Percentiles rank a stretch among this genome's conserved stretches.
phyloP scores from a whole-genome alignment of 2,797 vertebrate genomes.

The Sciurus vulgaris region DNA sequence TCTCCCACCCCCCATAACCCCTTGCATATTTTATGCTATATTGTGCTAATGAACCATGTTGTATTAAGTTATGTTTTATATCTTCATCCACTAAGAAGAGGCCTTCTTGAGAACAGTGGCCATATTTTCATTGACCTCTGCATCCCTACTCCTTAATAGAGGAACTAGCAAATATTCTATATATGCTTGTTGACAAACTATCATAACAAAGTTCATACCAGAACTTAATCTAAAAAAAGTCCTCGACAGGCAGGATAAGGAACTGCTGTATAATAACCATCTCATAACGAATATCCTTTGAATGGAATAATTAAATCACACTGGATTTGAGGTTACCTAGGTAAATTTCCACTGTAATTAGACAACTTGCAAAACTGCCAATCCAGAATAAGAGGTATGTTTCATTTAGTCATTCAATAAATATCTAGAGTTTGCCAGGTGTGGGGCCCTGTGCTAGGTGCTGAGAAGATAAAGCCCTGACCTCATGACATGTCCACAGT shows the following conservation, averaged over 20 bases:
- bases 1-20: neutral
- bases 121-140: neutral
- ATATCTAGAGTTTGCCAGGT: neutral
- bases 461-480: neutral
- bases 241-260: neutral
- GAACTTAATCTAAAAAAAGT: neutral
- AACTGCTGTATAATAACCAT: slow-evolving; percentile 13
- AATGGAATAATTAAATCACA: neutral
- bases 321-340: neutral
- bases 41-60: neutral
- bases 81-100: neutral
- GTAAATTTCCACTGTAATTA: neutral
- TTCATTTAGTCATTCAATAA: slow-evolving; percentile 43
- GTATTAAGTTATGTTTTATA: slow-evolving; percentile 4
- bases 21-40: neutral
- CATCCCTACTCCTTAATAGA: neutral
- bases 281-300: slow-evolving; percentile 15
- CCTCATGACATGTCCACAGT: neutral
- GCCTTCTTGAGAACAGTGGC: neutral
- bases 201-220: neutral
- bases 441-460: neutral
- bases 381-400: neutral
- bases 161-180: neutral
- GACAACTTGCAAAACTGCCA: neutral
- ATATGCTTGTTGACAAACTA: neutral